These are phyloP conservation scores for Thysanoteuthis rhombus DNA, from an alignment of 2,888 invertebrate species.

Conservation along the genomic window DNA sequence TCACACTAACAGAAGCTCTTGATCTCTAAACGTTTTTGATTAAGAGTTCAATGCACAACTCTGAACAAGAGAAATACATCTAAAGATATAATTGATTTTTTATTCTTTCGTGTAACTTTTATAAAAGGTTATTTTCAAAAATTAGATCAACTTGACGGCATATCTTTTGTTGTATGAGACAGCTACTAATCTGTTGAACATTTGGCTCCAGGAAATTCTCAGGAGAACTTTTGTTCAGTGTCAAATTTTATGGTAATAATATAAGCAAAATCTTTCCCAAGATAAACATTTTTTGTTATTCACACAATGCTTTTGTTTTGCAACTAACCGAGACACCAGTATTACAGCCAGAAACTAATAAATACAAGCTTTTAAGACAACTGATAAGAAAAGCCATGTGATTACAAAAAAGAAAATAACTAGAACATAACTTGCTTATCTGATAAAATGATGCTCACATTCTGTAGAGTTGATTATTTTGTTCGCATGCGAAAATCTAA, in stretches of 20 bases:
- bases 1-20: too few relatives aligned
- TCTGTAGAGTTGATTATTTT: neutral
- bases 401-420: neutral
- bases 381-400: neutral
- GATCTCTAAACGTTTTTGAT: too few relatives aligned
- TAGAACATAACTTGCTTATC: neutral
- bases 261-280: neutral
- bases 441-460: neutral
- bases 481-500: neutral
- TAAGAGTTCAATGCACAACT: too few relatives aligned
- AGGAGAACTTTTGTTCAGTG: neutral
- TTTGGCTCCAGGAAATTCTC: neutral
- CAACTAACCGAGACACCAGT: neutral
- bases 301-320: neutral
- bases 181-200: too few relatives aligned
- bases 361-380: neutral
- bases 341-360: neutral
- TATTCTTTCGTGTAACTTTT: too few relatives aligned
- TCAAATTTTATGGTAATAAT: neutral
- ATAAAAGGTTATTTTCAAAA: too few relatives aligned
- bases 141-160: too few relatives aligned
- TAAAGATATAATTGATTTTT: too few relatives aligned
- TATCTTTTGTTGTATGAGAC: too few relatives aligned
- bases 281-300: neutral
- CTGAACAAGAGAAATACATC: too few relatives aligned